Percentiles rank a stretch among this genome's conserved stretches.
phyloP scores from a whole-genome alignment of 2,113 vertebrate species.

The Microtus montanus region DNA sequence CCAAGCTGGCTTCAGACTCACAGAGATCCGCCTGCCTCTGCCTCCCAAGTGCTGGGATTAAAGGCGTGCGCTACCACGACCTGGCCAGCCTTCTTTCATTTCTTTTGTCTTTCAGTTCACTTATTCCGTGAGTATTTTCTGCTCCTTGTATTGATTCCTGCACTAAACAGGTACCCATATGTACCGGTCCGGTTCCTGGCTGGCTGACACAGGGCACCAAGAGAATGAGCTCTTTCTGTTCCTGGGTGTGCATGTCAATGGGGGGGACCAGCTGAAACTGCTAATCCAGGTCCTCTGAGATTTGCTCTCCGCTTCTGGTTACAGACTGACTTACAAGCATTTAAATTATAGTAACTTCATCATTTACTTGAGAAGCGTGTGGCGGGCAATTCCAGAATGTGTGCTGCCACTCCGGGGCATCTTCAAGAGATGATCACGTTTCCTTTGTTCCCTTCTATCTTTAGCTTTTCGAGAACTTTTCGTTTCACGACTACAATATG shows the following conservation, averaged over 20 bases:
- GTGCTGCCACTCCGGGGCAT: background rate
- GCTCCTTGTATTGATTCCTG: background rate
- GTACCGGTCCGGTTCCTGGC: background rate
- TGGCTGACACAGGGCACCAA: no score
- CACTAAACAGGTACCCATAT: no score
- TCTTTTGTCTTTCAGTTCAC: background rate
- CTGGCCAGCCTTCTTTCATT: no score
- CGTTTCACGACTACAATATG: background rate
- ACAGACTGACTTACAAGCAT: background rate
- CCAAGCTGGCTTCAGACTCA: no score
- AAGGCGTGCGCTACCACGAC: no score
- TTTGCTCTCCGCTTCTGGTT: background rate
- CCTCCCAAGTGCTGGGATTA: no score
- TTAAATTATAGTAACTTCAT: background rate
- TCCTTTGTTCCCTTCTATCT: background rate
- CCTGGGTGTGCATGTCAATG: background rate
- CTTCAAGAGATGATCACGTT: background rate
- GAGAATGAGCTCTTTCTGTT: background rate
- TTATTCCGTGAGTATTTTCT: background rate
- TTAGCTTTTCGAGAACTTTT: background rate
- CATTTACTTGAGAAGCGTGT: background rate
- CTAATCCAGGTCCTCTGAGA: background rate
- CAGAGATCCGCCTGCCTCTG: no score
- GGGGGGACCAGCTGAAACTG: background rate
- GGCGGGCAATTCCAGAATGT: background rate